Evolutionary conservation across 2,888 invertebrate genomes (phyloP).

Genomic region (Malacosoma neustria): DNA sequence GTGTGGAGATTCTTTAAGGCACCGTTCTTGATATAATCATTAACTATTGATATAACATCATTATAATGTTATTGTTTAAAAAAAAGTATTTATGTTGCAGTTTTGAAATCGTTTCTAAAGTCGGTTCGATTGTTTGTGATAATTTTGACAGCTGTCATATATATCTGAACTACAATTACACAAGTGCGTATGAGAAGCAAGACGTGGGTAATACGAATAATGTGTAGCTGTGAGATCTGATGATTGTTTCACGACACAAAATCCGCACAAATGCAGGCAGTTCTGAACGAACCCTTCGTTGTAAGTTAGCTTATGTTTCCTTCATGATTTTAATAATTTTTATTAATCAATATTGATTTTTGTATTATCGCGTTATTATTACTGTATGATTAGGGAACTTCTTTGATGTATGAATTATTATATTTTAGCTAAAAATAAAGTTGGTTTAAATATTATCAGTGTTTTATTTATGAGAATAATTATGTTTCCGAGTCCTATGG

Average conservation of each 20-base stretch:
- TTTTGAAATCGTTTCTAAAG: no score
- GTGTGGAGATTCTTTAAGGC: constrained; percentile 47
- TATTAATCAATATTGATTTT: constrained; percentile 25
- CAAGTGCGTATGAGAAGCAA: no score
- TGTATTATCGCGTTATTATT: constrained; percentile 58
- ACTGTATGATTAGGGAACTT: constrained; percentile 63
- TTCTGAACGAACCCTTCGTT: constrained; percentile 20
- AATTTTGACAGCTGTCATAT: no score
- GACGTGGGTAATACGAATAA: no score
- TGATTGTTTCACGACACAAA: constrained; percentile 24
- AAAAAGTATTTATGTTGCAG: no score
- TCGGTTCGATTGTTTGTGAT: no score
- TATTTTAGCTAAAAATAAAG: constrained; percentile 76
- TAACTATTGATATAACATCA: no score
- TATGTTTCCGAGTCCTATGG: not conserved
- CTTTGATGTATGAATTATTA: constrained; percentile 75
- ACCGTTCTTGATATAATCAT: constrained; percentile 60
- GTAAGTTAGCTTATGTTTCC: constrained; percentile 48
- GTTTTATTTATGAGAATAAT: constrained; percentile 28
- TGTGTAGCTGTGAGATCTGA: constrained; percentile 38
- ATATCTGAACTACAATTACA: no score
- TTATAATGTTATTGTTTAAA: no score
- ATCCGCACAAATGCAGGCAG: constrained; percentile 31
- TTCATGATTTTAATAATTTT: constrained; percentile 20
- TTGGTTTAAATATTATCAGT: constrained; percentile 63